Conservation (phyloP, 2,113 vertebrate genomes). For the Engraulis encrasicolus region DNA sequence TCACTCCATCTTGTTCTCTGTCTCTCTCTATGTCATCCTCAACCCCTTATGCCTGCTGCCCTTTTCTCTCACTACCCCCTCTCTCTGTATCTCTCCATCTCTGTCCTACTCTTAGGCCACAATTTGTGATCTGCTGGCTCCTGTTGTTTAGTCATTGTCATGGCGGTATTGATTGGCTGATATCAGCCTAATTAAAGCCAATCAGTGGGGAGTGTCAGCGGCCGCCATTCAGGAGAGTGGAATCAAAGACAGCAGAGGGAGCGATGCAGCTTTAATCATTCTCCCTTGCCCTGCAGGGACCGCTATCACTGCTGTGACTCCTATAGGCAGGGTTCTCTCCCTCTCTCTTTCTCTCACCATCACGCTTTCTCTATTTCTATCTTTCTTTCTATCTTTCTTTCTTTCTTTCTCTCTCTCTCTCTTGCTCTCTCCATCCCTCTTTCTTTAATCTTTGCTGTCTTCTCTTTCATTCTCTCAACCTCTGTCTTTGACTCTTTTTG, state of each 20-base stretch:
- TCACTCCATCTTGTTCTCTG: neutral
- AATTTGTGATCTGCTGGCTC: conserved; percentile 50
- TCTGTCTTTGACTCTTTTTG: neutral
- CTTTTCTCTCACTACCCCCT: conserved; percentile 46
- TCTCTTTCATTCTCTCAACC: neutral
- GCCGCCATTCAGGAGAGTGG: conserved; percentile 56
- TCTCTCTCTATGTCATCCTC: conserved; percentile 22
- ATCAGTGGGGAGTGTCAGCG: conserved; percentile 58
- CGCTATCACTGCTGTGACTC: conserved; percentile 64
- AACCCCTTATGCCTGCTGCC: too few species aligned
- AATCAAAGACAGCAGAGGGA: conserved; percentile 61
- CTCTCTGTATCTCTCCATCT: conserved; percentile 24
- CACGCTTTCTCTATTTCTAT: neutral
- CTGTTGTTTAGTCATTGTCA: conserved; percentile 60
- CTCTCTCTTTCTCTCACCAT: conserved; percentile 15
- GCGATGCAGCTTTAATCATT: conserved; percentile 65
- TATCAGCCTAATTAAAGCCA: conserved; percentile 70
- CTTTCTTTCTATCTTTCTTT: neutral
- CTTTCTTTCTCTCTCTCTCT: neutral
- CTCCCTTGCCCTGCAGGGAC: conserved; percentile 61
- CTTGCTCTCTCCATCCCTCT: neutral
- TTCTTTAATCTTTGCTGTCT: neutral
- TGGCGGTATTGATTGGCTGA: conserved; percentile 66
- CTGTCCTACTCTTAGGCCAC: conserved; percentile 46
- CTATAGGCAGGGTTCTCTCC: conserved; percentile 42